Evolutionary conservation across 2,888 invertebrate species (phyloP).

Genomic region (Zaprionus obscuricornis): DNA sequence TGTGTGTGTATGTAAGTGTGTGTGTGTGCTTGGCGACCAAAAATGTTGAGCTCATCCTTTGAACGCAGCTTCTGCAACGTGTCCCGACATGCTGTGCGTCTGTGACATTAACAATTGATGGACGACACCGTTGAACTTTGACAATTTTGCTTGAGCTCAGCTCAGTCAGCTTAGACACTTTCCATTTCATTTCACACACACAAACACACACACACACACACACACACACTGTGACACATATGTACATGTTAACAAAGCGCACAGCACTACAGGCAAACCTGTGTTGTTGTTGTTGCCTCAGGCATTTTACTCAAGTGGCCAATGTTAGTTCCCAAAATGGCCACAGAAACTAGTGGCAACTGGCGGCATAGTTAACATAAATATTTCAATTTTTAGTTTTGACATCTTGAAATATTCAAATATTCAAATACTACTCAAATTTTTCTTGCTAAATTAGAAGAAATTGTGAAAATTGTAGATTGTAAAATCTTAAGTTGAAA

Average conservation of each 20-base stretch:
- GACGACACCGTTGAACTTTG: constrained; percentile 58
- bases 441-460: too few relatives aligned
- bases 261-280: constrained; percentile 16
- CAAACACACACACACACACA: constrained; percentile 10
- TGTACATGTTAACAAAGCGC: constrained; percentile 21
- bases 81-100: constrained; percentile 51
- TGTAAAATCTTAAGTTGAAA: too few relatives aligned
- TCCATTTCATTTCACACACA: constrained; percentile 36
- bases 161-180: constrained; percentile 55
- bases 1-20: too few relatives aligned
- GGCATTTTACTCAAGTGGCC: constrained; percentile 13
- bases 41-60: constrained; percentile 39
- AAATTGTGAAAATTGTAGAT: too few relatives aligned
- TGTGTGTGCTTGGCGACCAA: background rate
- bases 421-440: too few relatives aligned
- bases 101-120: constrained; percentile 76
- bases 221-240: constrained; percentile 27
- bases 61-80: background rate
- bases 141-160: constrained; percentile 63
- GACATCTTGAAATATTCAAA: too few relatives aligned
- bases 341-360: constrained; percentile 8
- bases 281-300: constrained; percentile 12
- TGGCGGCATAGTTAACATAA: constrained; percentile 24
- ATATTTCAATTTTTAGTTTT: too few relatives aligned
- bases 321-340: constrained; percentile 31